Evolutionary conservation across 2,113 vertebrate genomes (phyloP), one percentile per base, ranked within the genome.

Genomic region (Megalops atlanticus): DNA sequence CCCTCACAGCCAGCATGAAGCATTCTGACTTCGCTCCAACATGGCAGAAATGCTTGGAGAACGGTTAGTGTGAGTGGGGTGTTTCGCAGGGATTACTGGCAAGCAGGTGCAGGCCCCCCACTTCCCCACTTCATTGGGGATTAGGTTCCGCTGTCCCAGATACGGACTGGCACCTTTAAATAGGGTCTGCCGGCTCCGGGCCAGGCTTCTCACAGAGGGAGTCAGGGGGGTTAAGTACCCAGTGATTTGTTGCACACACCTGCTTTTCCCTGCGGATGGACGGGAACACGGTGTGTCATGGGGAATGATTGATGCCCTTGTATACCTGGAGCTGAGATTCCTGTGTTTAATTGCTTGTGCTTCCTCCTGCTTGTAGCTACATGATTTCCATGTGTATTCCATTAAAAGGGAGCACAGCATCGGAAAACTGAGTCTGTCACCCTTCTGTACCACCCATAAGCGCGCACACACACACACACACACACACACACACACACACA

Each of bases 341-440:
- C 64, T 74, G 70, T 81, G 39, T 84, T 74, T 85, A 85, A 84
- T 87, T 85, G 81, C 77, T 86, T 72, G 73, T 0, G 1, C 86
- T 86, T 85, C 85, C 38, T 69, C 86, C 52, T 74, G 82, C 82
- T 88, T 90, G 70, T 85, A 84, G 79, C 72, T 87, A 86, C 75
- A 70, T 80, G 86, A 84, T 81, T n/a, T 79, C 18, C 43, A 18
- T 31, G 47, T 71, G 69, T 21, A 35, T 0, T 21, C 18, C 33
- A 31, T 12, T 4, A 33, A 69, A 24, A 18, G 16, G 54, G 1
- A 58, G 54, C 24, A 24, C 54, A 58, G 54, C 21, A 6, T 21
- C 11, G 18, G 18, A 54, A 54, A 4, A 54, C 49, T 21, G 24
- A 54, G 3, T 21, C 2, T 54, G 2, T 21, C 49, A 24, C 24